Evolutionary conservation across 1,140 invertebrate genomes (phyloP).

Genomic region (Stegodyphus dumicola): DNA sequence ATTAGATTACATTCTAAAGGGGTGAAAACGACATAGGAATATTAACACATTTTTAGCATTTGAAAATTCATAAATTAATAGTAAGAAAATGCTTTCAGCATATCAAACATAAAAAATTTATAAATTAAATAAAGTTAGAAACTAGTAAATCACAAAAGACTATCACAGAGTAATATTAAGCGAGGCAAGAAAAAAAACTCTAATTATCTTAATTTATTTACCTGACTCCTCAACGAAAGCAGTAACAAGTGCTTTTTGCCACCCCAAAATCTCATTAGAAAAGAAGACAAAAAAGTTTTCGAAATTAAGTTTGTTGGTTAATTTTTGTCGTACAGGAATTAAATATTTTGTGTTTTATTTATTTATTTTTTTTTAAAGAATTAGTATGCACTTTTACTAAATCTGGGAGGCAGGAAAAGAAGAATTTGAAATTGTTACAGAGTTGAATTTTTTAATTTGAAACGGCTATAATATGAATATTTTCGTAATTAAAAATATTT

Average conservation of each 20-base stretch:
- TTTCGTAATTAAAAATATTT: background rate
- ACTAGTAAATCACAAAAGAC: background rate
- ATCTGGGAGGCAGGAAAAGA: background rate
- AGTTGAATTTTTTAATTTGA: background rate
- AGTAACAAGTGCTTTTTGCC: background rate
- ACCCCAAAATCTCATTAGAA: background rate
- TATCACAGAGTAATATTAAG: too few species aligned
- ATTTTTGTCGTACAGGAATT: background rate
- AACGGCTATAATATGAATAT: background rate
- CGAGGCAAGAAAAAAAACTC: background rate
- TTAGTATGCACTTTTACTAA: background rate
- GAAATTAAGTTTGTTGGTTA: background rate
- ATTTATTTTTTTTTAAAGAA: background rate
- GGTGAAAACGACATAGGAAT: too few species aligned
- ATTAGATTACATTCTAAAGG: too few species aligned
- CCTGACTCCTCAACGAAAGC: background rate
- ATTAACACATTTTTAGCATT: too few species aligned
- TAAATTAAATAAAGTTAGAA: background rate
- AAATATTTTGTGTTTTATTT: background rate
- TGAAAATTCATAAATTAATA: too few species aligned
- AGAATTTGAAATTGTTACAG: background rate
- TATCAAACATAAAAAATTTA: too few species aligned
- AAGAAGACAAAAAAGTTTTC: background rate
- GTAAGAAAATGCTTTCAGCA: too few species aligned
- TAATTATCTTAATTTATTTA: background rate